Evolutionary conservation across 2,888 invertebrate genomes (phyloP).

Genomic region (Polyploca ridens): DNA sequence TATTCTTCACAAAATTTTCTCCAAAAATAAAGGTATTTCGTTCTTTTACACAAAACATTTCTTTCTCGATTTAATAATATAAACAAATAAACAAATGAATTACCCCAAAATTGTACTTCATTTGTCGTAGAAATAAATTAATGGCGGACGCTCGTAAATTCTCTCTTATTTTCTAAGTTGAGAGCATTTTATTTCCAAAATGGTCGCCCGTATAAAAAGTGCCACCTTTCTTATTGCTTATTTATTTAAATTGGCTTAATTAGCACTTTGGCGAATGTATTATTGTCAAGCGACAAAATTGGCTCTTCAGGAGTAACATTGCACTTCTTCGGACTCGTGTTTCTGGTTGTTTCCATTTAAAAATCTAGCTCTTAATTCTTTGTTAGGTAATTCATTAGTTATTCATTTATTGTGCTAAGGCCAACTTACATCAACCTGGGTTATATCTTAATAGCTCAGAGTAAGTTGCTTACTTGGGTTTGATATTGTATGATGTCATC

Average conservation of each 20-base stretch:
- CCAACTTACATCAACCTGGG: no score
- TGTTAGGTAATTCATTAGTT: no score
- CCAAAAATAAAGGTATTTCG: not conserved
- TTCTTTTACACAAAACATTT: not conserved
- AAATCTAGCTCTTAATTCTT: no score
- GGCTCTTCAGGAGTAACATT: constrained; percentile 16
- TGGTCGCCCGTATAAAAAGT: constrained; percentile 39
- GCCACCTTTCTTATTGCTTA: constrained; percentile 50
- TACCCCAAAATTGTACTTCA: constrained; percentile 1
- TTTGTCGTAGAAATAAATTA: constrained; percentile 6
- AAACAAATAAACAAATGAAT: constrained; percentile 14
- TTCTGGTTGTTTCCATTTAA: no score
- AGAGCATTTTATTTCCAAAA: constrained; percentile 30
- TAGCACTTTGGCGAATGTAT: constrained; percentile 45
- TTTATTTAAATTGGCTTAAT: constrained; percentile 63
- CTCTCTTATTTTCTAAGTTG: constrained; percentile 18
- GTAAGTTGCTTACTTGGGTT: no score
- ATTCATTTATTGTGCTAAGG: no score
- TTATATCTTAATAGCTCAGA: no score
- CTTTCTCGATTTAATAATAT: not conserved
- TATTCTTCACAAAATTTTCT: not conserved
- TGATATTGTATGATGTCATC: no score
- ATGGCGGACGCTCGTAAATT: constrained; percentile 28
- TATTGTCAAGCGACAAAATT: constrained; percentile 24
- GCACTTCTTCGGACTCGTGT: not conserved